These are phyloP conservation scores for Tridacna gigas DNA, from an alignment of 2,888 invertebrate genomes.

Conservation along the genomic window DNA sequence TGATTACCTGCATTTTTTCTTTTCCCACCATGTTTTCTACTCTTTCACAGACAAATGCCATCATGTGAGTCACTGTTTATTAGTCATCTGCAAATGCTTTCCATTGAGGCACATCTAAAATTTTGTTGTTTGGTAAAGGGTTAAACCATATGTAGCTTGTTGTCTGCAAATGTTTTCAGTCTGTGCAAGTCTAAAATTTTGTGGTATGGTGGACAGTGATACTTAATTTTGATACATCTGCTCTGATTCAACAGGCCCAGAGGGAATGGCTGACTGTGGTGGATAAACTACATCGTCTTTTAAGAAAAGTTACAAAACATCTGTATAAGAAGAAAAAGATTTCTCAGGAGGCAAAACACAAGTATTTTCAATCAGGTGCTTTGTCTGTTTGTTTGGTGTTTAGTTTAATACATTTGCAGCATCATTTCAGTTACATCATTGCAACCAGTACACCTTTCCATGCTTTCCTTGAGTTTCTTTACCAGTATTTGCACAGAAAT, in stretches of 20 bases:
- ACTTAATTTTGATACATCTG: background rate
- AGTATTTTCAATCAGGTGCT: slow-evolving; percentile 76
- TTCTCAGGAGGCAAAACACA: slow-evolving; percentile 59
- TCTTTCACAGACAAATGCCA: background rate
- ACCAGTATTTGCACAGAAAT: no score
- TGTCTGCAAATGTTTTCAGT: no score
- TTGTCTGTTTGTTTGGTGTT: background rate
- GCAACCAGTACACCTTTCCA: no score
- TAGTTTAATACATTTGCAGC: no score
- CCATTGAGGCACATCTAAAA: no score
- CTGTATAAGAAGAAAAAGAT: slow-evolving; percentile 67
- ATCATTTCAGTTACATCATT: background rate
- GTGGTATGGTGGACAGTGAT: background rate
- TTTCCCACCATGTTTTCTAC: background rate
- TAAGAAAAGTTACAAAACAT: slow-evolving; percentile 66
- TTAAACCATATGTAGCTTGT: no score
- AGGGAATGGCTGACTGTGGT: slow-evolving; percentile 72
- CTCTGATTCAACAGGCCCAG: slow-evolving; percentile 58
- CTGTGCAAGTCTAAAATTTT: no score
- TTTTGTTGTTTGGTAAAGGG: no score
- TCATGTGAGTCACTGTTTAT: background rate
- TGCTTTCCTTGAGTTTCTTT: no score
- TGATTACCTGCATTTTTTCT: background rate
- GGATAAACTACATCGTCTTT: slow-evolving; percentile 64
- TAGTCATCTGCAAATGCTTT: no score